Evolutionary conservation across 23 tunicate genomes (phyloP).

Genomic region (Oikopleura vanhoeffeni): DNA sequence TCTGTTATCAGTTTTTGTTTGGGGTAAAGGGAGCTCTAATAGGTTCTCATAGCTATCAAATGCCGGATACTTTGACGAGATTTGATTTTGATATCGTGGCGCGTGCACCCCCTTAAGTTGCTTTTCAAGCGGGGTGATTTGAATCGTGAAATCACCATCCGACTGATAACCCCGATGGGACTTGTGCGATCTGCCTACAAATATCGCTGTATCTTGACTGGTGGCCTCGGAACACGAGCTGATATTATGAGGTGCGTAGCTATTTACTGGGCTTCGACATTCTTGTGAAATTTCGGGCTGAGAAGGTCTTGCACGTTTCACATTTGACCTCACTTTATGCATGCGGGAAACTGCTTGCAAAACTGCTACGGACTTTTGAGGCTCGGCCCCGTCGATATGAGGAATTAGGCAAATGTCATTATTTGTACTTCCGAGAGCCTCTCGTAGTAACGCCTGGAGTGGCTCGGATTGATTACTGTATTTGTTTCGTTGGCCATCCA

Average conservation of each 20-base stretch:
- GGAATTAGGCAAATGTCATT: conserved; percentile 11
- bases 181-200: not conserved
- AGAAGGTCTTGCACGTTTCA: not conserved
- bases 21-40: not conserved
- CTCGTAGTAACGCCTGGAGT: not conserved
- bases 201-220: not conserved
- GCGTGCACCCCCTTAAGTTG: not conserved
- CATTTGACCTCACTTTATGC: not conserved
- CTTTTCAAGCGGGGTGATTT: not conserved
- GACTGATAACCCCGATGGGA: not conserved
- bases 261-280: not conserved
- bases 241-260: not conserved
- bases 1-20: not conserved
- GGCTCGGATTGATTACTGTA: not conserved
- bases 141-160: not conserved
- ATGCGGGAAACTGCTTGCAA: conserved; percentile 5
- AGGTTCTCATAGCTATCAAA: not conserved
- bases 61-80: not conserved
- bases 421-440: not conserved
- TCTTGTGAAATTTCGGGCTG: not conserved
- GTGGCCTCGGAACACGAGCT: conserved; percentile 15
- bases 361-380: not conserved
- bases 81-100: not conserved
- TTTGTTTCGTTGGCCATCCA: not conserved
- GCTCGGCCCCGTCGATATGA: not conserved